Evolutionary conservation across 2,113 vertebrate species (phyloP).

Genomic region (Choloepus hoffmanni): DNA sequence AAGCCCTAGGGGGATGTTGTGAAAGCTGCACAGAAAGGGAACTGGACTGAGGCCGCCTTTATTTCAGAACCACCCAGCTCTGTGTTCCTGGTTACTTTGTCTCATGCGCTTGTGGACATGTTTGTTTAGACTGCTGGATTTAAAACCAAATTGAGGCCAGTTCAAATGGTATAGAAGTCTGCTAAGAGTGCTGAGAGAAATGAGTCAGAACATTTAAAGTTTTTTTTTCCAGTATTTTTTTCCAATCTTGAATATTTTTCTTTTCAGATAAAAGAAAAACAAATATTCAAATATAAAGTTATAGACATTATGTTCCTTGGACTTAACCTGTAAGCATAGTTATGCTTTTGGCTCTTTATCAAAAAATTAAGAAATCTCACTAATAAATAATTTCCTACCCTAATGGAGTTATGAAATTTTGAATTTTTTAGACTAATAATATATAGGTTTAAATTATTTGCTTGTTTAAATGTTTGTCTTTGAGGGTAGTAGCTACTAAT

Average conservation of each 20-base stretch:
- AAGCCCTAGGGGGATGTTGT: neutral
- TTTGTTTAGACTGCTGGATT: neutral
- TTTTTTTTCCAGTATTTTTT: neutral
- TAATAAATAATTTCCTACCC: neutral
- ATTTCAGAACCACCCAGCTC: neutral
- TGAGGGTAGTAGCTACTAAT: neutral
- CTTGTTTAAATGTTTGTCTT: neutral
- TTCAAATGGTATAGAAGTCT: neutral
- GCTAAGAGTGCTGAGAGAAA: neutral
- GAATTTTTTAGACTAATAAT: neutral
- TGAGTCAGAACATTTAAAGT: neutral
- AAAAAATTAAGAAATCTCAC: neutral
- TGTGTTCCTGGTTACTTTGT: neutral
- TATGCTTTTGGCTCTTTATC: neutral
- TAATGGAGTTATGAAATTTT: neutral
- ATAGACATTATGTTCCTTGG: neutral
- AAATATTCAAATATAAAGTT: neutral
- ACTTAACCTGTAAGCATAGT: neutral
- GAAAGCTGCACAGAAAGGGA: neutral
- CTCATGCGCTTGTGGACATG: neutral
- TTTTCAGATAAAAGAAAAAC: neutral
- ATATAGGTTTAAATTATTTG: neutral
- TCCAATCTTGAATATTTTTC: neutral
- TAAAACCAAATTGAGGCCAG: neutral
- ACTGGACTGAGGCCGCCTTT: neutral